These are phyloP conservation scores for Tridacna crocea DNA, from an alignment of 2,888 invertebrate species.

Conservation along the genomic window DNA sequence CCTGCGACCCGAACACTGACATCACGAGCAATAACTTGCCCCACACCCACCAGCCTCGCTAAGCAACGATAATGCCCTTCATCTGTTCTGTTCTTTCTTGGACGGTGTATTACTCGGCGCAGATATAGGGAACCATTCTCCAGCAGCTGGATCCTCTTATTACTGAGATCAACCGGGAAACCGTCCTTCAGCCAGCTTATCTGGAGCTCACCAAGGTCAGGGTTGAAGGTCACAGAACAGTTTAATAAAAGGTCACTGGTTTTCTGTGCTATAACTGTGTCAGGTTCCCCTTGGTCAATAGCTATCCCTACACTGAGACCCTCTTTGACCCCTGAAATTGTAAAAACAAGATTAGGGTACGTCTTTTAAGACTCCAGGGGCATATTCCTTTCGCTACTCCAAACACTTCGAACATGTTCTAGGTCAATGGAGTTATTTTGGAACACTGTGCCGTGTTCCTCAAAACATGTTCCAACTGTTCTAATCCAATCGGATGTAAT, in stretches of 20 bases:
- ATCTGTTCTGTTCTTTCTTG: constrained; percentile 62
- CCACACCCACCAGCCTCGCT: constrained; percentile 45
- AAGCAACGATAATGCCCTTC: constrained; percentile 60
- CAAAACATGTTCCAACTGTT: too few species aligned
- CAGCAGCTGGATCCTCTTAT: constrained; percentile 59
- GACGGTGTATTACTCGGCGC: constrained; percentile 62
- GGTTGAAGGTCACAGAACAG: constrained; percentile 63
- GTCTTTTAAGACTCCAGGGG: too few species aligned
- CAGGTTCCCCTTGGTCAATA: constrained; percentile 49
- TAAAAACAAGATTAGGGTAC: constrained; percentile 1
- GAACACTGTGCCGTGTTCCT: too few species aligned
- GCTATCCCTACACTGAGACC: constrained; percentile 46
- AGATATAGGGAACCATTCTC: constrained; percentile 68
- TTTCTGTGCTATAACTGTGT: constrained; percentile 67
- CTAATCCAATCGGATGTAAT: too few species aligned
- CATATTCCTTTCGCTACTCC: too few species aligned
- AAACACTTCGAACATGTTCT: too few species aligned
- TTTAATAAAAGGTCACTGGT: constrained; percentile 65
- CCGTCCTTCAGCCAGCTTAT: constrained; percentile 66
- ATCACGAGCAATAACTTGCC: constrained; percentile 55
- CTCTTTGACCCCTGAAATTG: constrained; percentile 57
- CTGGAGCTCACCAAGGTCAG: constrained; percentile 45
- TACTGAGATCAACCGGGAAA: constrained; percentile 47
- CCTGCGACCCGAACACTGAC: constrained; percentile 58
- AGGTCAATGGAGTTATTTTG: too few species aligned